Base-by-base conservation (phyloP, 2,797 vertebrate species). In the Sebastiscus tertius region DNA sequence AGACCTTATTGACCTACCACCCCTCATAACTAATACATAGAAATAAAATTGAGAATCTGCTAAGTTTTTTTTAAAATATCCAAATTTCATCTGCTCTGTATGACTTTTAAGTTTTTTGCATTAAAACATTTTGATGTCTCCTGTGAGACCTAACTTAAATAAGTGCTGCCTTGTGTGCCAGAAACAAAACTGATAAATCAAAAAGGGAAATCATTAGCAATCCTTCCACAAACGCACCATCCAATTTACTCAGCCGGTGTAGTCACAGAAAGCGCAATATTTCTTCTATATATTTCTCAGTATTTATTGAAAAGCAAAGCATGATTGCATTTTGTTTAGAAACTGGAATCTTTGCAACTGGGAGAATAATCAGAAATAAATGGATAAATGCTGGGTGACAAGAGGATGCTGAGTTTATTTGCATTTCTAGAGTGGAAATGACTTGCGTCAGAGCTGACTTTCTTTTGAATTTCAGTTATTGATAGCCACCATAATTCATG, bases 251-350 rank as follows among this genome's bases (percentile, higher is more conserved):
- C 73, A 76, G 83, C 77, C 16, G 33, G 49, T 81, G 34, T 75
- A 69, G 65, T 73, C 34, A 20, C 49, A 72, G 73, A 74, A 66
- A 83, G 72, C 22, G 36, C 67, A 80, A 63, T 68, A 78, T 89
- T 84, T 84, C 65, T 52, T 78, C 61, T 82, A 27, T 80, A n/a
- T 83, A 63, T 71, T 79, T 56, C 74, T 64, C 70, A 54, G 20
- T 80, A 82, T 90, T 88, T 86, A 80, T 88, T 83, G 86, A 90
- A 92, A 89, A 87, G 74, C 77, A 77, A 81, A 83, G 81, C 70
- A 70, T 81, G 87, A 85, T 71, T 81, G 72, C n/a, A 74, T 92
- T 92, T 89, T 75, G 75, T 91, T 90, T 74, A 73, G 77, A 86
- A 83, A 82, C 68, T 72, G 64, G 79, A 83, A 85, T 86, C 82